Evolutionary conservation across 2,797 vertebrate genomes (phyloP), one percentile per base, ranked within the genome.

Genomic region (Alfaro cultratus): DNA sequence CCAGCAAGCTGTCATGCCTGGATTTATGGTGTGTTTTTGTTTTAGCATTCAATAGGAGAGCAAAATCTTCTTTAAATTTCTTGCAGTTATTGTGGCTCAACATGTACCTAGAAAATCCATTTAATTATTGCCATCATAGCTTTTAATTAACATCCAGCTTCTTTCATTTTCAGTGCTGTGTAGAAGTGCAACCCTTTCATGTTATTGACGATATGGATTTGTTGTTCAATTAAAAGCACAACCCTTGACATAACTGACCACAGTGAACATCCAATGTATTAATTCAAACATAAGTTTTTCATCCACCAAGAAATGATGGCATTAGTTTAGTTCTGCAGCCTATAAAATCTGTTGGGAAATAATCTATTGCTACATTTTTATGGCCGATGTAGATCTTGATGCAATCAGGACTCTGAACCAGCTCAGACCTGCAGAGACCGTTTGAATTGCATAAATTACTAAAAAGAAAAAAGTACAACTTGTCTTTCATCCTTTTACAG

Each of bases 391-490:
- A 36, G 64, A 77, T 51, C 36, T 67, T 41, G 43, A 77, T 51
- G 47, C 8, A 64, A 45, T 41, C 29, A 76, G 18, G n/a, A 79
- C n/a, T 23, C 43, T 47, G 46, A 77, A 68, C 46, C 45, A 68
- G 23, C 55, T 68, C 34, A 82, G n/a, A 29, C 18, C 51, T 51
- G 23, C 41, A 80, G 9, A 74, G 34, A 15, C 34, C 18, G 18
- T 29, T 9, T 47, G 34, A 43, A 12, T 18, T 77, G 41, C 41
- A 62, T 34, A 43, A 7, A 64, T 36, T 68, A 12, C n/a, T 23
- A 46, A 39, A 39, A 67, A 49, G 36, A 46, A 57, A 78, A 73
- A 45, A 71, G 1, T 13, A 43, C 39, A 45, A 45, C 11, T 45
- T n/a, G n/a, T 45, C 26, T 43, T 41, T 70, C 23, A 45, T 45